phyloP scores from a whole-genome alignment of 2,113 vertebrate genomes.

The Apeltes quadracus region DNA sequence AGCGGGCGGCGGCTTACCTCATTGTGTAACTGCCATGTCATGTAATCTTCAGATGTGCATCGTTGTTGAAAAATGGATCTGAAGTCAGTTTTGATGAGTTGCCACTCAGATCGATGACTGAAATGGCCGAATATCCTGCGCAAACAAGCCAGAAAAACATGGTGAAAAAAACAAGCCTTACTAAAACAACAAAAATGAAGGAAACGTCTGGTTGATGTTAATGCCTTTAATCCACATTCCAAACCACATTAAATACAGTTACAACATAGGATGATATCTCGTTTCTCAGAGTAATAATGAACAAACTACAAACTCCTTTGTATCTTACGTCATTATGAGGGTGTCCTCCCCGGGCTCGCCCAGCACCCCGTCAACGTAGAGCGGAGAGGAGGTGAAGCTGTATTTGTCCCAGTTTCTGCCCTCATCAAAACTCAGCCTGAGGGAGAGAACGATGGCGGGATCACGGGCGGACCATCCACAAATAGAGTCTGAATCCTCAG shows the following conservation, averaged over 20 bases:
- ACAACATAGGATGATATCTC: too few relatives aligned
- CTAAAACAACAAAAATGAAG: not conserved
- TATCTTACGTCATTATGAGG: constrained; percentile 94
- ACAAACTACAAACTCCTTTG: constrained; percentile 28
- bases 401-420: constrained; percentile 93
- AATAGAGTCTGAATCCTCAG: constrained; percentile 52
- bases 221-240: constrained; percentile 24
- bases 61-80: constrained; percentile 88
- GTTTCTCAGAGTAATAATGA: constrained; percentile 39
- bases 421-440: constrained; percentile 95
- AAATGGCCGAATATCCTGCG: constrained; percentile 92
- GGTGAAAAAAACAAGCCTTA: constrained; percentile 4
- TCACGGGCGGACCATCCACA: constrained; percentile 50
- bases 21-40: constrained; percentile 89
- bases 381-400: constrained; percentile 92
- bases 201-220: not conserved
- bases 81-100: constrained; percentile 94
- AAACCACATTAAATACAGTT: too few relatives aligned
- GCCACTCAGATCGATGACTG: constrained; percentile 95
- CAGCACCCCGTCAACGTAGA: constrained; percentile 92
- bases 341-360: constrained; percentile 95
- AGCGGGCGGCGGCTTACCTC: constrained; percentile 76
- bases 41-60: constrained; percentile 87
- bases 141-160: constrained; percentile 22
- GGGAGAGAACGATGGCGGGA: constrained; percentile 60